Percentiles rank a stretch among this genome's conserved stretches.
phyloP scores from a whole-genome alignment of 2,113 vertebrate genomes.

The Oostethus manadensis region DNA sequence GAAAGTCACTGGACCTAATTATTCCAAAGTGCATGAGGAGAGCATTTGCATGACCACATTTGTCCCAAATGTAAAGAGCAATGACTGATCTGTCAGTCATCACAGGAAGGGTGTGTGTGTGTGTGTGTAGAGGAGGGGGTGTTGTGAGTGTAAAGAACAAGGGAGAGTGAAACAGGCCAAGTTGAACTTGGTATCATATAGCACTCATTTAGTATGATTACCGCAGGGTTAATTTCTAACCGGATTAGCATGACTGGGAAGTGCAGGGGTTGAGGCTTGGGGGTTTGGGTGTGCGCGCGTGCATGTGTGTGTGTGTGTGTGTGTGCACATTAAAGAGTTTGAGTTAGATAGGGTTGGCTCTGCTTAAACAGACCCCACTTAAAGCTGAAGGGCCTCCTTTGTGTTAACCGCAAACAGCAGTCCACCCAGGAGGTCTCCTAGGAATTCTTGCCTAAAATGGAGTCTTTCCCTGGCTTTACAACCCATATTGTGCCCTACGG shows the following conservation, averaged over 20 bases:
- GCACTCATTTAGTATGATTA: conserved; percentile 64
- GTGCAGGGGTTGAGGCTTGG: conserved; percentile 12
- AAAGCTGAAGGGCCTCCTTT: conserved; percentile 64
- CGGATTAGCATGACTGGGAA: conserved; percentile 39
- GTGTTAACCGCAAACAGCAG: conserved; percentile 55
- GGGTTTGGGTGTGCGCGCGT: neutral
- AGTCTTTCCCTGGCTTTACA: conserved; percentile 34
- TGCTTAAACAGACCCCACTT: conserved; percentile 57
- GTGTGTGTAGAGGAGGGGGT: conserved; percentile 13
- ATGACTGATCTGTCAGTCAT: conserved; percentile 8
- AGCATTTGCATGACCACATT: conserved; percentile 14
- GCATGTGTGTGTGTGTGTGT: conserved; percentile 4
- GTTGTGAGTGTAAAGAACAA: neutral
- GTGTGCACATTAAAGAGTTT: conserved; percentile 26
- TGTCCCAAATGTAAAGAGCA: neutral
- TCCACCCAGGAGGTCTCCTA: conserved; percentile 53
- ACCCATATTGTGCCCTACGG: conserved; percentile 33
- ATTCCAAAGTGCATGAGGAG: neutral
- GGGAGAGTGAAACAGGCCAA: conserved; percentile 2
- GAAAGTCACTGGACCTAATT: neutral
- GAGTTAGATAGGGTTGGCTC: conserved; percentile 24
- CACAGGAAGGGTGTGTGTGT: neutral
- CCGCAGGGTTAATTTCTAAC: conserved; percentile 60
- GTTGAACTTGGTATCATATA: conserved; percentile 44
- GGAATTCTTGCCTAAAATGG: conserved; percentile 51